Evolutionary conservation across 1,140 invertebrate genomes (phyloP).

Genomic region (Caenorhabditis elegans): DNA sequence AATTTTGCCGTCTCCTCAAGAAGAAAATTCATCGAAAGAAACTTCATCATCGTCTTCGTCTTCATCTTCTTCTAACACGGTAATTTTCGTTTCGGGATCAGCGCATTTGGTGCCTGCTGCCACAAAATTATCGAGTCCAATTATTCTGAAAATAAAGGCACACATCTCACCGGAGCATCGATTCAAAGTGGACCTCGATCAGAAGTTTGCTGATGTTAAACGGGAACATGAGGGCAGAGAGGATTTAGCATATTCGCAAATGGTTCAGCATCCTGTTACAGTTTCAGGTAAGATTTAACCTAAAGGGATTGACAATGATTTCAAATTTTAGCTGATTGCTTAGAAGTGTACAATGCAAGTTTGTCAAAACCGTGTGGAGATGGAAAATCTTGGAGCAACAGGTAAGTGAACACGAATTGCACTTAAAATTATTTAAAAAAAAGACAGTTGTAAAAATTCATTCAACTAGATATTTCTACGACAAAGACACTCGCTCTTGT

Average conservation of each 20-base stretch:
- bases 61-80: slow-evolving; percentile 11
- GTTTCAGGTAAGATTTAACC: neutral
- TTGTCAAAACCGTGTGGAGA: slow-evolving; percentile 50
- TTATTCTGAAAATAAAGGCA: slow-evolving; percentile 25
- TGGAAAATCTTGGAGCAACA: slow-evolving; percentile 49
- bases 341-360: slow-evolving; percentile 53
- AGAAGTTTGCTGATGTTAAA: slow-evolving; percentile 9
- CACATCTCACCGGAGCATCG: slow-evolving; percentile 24
- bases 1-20: too few species aligned
- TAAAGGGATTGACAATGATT: neutral
- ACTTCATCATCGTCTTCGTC: neutral
- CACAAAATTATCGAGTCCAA: neutral
- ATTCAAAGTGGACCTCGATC: slow-evolving; percentile 35
- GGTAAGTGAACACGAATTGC: slow-evolving; percentile 14
- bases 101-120: slow-evolving; percentile 6
- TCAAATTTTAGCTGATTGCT: slow-evolving; percentile 53
- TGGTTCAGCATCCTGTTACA: slow-evolving; percentile 20
- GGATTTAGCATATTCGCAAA: neutral
- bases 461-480: slow-evolving; percentile 53
- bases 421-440: neutral
- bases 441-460: neutral
- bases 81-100: slow-evolving; percentile 27
- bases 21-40: neutral
- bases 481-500: slow-evolving; percentile 47
- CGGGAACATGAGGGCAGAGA: slow-evolving; percentile 10